Evolutionary conservation across 2,113 vertebrate species (phyloP).

Genomic region (Scomber colias): DNA sequence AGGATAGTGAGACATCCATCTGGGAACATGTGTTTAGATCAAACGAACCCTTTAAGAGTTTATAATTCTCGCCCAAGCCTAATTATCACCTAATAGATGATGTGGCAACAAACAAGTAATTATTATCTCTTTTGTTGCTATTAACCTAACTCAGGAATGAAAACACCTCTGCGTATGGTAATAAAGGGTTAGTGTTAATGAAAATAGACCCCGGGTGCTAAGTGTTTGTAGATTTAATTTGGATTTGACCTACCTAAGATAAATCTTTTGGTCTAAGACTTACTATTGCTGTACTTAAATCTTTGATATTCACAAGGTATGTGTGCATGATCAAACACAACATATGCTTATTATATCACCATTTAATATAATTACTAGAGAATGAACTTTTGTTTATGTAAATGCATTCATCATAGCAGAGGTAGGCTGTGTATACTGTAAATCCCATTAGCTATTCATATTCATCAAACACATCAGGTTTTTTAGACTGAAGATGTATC

Average conservation of each 20-base stretch:
- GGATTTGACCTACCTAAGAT: slow-evolving; percentile 18
- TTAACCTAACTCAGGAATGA: slow-evolving; percentile 65
- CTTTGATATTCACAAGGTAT: neutral
- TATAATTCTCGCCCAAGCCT: slow-evolving; percentile 84
- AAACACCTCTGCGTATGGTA: slow-evolving; percentile 64
- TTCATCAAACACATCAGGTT: slow-evolving; percentile 27
- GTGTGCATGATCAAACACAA: neutral
- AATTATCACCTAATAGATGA: slow-evolving; percentile 96
- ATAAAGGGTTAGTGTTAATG: slow-evolving; percentile 61
- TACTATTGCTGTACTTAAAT: neutral
- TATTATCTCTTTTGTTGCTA: slow-evolving; percentile 89
- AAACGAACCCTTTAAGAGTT: slow-evolving; percentile 88
- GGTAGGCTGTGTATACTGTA: neutral
- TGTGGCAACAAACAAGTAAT: slow-evolving; percentile 90
- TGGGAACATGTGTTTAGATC: slow-evolving; percentile 91
- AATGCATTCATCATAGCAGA: neutral
- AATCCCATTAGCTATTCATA: slow-evolving; percentile 13
- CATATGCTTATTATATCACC: too few relatives aligned
- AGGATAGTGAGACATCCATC: slow-evolving; percentile 86
- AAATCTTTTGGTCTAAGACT: neutral
- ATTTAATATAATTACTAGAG: neutral
- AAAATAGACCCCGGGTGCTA: slow-evolving; percentile 59
- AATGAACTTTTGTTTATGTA: neutral
- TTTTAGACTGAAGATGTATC: slow-evolving; percentile 15
- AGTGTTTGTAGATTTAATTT: slow-evolving; percentile 45